These are phyloP conservation scores for Holacanthella duospinosa DNA, from an alignment of 2,888 invertebrate species.

Conservation along the genomic window DNA sequence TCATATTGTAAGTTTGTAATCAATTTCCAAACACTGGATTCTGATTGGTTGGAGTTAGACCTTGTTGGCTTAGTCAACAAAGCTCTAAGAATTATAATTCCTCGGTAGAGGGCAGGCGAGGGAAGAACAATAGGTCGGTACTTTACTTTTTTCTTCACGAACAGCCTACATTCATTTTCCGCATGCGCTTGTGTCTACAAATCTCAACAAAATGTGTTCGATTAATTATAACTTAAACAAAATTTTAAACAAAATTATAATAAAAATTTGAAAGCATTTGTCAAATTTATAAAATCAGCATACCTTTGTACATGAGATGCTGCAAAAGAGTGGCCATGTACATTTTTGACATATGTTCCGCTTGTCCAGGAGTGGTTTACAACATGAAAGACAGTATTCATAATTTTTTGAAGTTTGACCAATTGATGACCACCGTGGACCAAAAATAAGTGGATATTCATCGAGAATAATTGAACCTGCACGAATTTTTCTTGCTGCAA, in stretches of 20 bases:
- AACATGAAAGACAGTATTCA: constrained; percentile 3
- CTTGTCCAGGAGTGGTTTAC: constrained; percentile 9
- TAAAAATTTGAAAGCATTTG: too few relatives aligned
- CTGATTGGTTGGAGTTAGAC: too few relatives aligned
- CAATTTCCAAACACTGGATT: background rate
- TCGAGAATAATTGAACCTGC: constrained; percentile 14
- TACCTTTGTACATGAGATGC: constrained; percentile 12
- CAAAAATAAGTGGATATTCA: constrained; percentile 1
- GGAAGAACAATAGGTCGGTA: background rate
- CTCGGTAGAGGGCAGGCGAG: background rate
- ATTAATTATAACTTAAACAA: too few relatives aligned
- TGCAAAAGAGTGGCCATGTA: constrained; percentile 13
- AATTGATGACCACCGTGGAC: background rate
- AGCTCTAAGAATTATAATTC: constrained; percentile 5
- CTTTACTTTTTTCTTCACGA: constrained; percentile 6
- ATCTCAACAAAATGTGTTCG: background rate
- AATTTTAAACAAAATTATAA: too few relatives aligned
- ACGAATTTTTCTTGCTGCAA: constrained; percentile 12
- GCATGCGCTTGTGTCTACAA: constrained; percentile 13
- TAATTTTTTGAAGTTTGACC: background rate
- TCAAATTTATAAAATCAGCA: too few relatives aligned
- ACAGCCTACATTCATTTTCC: constrained; percentile 14
- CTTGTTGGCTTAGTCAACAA: background rate
- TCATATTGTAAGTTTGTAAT: background rate
- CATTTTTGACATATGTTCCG: constrained; percentile 11